phyloP scores from a whole-genome alignment of 2,113 vertebrate species.

The Ornithorhynchus anatinus region DNA sequence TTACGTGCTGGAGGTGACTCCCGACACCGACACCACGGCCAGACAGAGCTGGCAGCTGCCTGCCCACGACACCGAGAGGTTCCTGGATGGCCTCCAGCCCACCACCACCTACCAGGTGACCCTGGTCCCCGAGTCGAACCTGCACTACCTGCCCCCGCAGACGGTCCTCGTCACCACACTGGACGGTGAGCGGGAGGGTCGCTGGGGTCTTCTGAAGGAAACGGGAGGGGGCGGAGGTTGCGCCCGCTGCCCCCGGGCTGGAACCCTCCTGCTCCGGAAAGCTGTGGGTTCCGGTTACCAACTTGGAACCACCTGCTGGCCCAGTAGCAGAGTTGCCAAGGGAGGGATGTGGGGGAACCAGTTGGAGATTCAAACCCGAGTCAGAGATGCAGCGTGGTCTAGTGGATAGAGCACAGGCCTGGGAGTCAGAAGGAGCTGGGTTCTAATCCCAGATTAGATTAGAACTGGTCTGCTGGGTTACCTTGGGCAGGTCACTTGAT shows the following conservation, averaged over 20 bases:
- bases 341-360: too few relatives aligned
- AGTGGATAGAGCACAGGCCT: too few relatives aligned
- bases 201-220: fast-evolving
- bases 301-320: too few relatives aligned
- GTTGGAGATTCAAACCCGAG: too few relatives aligned
- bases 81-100: conserved; percentile 74
- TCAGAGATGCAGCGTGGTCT: too few relatives aligned
- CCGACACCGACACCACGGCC: background rate
- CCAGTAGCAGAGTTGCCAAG: too few relatives aligned
- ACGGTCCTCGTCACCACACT: conserved; percentile 80
- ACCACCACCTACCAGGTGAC: conserved; percentile 84
- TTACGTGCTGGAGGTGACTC: conserved; percentile 81
- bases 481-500: too few relatives aligned
- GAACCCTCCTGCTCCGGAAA: too few relatives aligned
- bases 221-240: fast-evolving
- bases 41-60: conserved; percentile 69
- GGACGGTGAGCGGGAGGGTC: conserved; percentile 69
- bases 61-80: conserved; percentile 67
- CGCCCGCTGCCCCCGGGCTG: fast-evolving
- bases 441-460: too few relatives aligned
- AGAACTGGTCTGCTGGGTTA: too few relatives aligned
- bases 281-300: too few relatives aligned
- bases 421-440: too few relatives aligned
- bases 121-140: conserved; percentile 82
- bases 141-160: conserved; percentile 70